phyloP scores from a whole-genome alignment of 2,888 invertebrate species.

The Ichneumoninae sp. region DNA sequence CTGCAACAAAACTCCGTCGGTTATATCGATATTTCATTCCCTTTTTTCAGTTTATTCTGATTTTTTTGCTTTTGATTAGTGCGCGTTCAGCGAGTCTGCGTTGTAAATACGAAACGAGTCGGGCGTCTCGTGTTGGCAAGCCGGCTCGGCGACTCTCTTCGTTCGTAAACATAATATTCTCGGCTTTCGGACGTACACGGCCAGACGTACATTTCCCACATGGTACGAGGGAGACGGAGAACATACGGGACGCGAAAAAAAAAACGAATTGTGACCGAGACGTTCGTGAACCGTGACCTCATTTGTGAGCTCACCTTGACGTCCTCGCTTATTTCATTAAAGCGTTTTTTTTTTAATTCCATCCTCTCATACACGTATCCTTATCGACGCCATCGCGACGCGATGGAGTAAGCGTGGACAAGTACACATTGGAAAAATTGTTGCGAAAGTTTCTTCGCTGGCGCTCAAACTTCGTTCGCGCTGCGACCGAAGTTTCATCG shows the following conservation, averaged over 20 bases:
- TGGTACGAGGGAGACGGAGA: slow-evolving; percentile 32
- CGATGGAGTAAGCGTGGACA: slow-evolving; percentile 12
- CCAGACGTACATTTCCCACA: slow-evolving; percentile 20
- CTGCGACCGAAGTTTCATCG: not conserved
- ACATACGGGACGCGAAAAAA: slow-evolving; percentile 48
- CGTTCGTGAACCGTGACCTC: slow-evolving; percentile 73
- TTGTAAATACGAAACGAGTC: not conserved
- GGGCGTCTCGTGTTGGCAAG: not conserved
- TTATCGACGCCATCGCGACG: slow-evolving; percentile 37
- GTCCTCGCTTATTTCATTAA: slow-evolving; percentile 57
- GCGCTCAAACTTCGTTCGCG: not conserved
- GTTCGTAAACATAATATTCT: slow-evolving; percentile 11
- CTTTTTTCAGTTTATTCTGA: not conserved
- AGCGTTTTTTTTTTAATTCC: not conserved
- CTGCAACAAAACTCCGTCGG: not conserved
- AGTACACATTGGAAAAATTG: not conserved
- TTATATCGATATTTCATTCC: not conserved
- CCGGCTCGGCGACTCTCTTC: slow-evolving; percentile 13
- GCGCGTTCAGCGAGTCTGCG: not conserved
- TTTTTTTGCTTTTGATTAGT: not conserved
- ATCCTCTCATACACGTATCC: slow-evolving; percentile 19
- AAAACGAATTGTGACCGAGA: slow-evolving; percentile 40
- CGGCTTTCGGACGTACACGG: slow-evolving; percentile 2
- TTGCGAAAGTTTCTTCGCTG: not conserved
- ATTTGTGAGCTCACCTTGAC: slow-evolving; percentile 72